Evolutionary conservation across 2,113 vertebrate species (phyloP).

Genomic region (Gyps fulvus): DNA sequence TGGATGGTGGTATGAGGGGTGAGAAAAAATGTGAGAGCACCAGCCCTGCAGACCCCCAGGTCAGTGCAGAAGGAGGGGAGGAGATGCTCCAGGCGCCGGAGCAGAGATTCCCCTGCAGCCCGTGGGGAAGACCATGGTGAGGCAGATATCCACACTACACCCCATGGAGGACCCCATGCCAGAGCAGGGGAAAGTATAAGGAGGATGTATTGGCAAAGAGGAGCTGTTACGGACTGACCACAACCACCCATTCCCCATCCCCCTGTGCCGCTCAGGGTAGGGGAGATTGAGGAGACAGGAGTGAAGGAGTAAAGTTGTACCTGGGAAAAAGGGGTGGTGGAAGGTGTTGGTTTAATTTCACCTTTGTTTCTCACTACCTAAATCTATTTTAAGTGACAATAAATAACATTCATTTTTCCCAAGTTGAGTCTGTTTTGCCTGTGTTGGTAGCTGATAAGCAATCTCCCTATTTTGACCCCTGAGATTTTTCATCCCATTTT

Average conservation of each 20-base stretch:
- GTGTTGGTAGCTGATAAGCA: neutral
- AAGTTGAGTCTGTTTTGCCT: neutral
- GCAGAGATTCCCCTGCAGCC: neutral
- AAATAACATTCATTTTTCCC: neutral
- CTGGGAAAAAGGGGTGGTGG: neutral
- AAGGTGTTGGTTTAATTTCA: neutral
- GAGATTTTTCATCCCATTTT: neutral
- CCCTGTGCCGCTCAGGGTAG: rapidly evolving
- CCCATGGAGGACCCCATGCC: neutral
- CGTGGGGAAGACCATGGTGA: no score
- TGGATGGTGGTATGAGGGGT: neutral
- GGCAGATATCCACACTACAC: neutral
- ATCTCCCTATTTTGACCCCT: neutral
- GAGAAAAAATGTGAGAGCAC: neutral
- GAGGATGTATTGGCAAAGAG: neutral
- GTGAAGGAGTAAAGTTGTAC: neutral
- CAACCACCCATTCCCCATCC: neutral
- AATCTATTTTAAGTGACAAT: neutral
- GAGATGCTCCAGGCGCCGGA: rapidly evolving
- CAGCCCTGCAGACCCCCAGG: neutral
- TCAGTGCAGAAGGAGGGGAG: neutral
- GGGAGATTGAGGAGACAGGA: neutral
- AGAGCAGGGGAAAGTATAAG: neutral
- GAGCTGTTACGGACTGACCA: neutral
- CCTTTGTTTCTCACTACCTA: neutral